Evolutionary conservation across 2,113 vertebrate species (phyloP), one percentile per base, ranked within the genome.

Genomic region (Pomatostomus ruficeps): DNA sequence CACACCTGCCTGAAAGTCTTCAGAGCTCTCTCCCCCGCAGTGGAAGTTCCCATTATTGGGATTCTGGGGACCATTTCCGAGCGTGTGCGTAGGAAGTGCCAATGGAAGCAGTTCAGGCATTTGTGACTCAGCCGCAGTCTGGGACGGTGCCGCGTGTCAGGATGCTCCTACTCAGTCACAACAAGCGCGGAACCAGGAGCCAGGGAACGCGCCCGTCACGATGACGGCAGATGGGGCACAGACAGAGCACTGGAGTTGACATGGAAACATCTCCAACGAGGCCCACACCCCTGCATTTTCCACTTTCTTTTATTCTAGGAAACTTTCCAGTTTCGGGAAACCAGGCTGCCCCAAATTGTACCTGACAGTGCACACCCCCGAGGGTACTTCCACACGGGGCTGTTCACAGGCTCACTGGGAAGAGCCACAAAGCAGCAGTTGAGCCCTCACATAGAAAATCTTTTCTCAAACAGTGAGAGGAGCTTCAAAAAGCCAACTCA

Each of bases 401-500:
- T 58, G 38, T 45, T 81, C 96, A 76, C 88, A 59, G 51, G 78
- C 85, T 83, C 3, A 1, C 51, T 15, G 54, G 16, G 40, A 26
- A 52, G 70, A 83, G 87, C 40, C 28, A 78, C 70, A 36, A 79
- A 84, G 94, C 90, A 58, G 91, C 91, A 81, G 89, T 85, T 15
- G 55, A 96, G 97, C 95, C 93, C 87, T 95, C 74, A 58, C 95
- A 62, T 31, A 7, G 58, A 75, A 49, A 91, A 91, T 68, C 93
- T 77, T 48, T 91, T 74, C 95, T 70, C 45, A 40, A 87, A 49
- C 62, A 36, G 21, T 3, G 31, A 79, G 93, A 91, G 67, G 79
- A 86, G 95, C 94, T 96, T 92, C 95, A 95, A 92, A 95, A 91
- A 95, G 91, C 83, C 85, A 85, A 51, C 84, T 96, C 74, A 49